These are phyloP conservation scores for Buphagus erythrorhynchus DNA, from an alignment of 2,797 vertebrate genomes.

Conservation along the genomic window DNA sequence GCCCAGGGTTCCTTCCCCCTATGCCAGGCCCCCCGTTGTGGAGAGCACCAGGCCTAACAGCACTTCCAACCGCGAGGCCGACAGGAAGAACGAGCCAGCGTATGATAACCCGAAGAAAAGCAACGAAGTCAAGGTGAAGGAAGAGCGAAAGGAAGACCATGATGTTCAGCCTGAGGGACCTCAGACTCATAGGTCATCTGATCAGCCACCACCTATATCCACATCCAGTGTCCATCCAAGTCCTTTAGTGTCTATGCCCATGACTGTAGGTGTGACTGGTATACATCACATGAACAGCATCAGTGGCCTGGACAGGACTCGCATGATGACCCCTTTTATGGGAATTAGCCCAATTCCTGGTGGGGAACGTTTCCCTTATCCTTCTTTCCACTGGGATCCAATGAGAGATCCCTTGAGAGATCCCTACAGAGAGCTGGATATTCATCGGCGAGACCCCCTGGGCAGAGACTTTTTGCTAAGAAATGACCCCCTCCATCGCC, in stretches of 20 bases:
- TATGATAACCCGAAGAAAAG: slow-evolving; percentile 89
- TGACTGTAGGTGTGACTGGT: slow-evolving; percentile 90
- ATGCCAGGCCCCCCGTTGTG: slow-evolving; percentile 82
- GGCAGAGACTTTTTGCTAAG: slow-evolving; percentile 91
- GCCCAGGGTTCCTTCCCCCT: slow-evolving; percentile 88
- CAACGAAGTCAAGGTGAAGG: slow-evolving; percentile 94
- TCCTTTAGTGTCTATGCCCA: slow-evolving; percentile 85
- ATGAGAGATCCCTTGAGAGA: slow-evolving; percentile 89
- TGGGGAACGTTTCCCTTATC: slow-evolving; percentile 93
- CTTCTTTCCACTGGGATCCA: slow-evolving; percentile 96
- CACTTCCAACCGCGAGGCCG: slow-evolving; percentile 83
- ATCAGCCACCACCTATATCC: slow-evolving; percentile 78
- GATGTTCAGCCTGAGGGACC: slow-evolving; percentile 83
- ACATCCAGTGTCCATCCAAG: slow-evolving; percentile 75
- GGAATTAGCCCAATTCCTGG: slow-evolving; percentile 95
- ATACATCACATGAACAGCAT: slow-evolving; percentile 94
- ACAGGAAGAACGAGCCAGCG: slow-evolving; percentile 85
- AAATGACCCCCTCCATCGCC: slow-evolving; percentile 91
- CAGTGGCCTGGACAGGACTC: slow-evolving; percentile 92
- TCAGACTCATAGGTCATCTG: slow-evolving; percentile 79
- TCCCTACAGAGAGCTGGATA: slow-evolving; percentile 92
- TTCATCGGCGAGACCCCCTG: slow-evolving; percentile 92
- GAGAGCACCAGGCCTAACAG: slow-evolving; percentile 86
- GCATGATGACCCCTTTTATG: slow-evolving; percentile 96
- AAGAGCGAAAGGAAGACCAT: slow-evolving; percentile 94